Conservation (phyloP, 2,113 vertebrate genomes). For the Zosterops hypoxanthus region DNA sequence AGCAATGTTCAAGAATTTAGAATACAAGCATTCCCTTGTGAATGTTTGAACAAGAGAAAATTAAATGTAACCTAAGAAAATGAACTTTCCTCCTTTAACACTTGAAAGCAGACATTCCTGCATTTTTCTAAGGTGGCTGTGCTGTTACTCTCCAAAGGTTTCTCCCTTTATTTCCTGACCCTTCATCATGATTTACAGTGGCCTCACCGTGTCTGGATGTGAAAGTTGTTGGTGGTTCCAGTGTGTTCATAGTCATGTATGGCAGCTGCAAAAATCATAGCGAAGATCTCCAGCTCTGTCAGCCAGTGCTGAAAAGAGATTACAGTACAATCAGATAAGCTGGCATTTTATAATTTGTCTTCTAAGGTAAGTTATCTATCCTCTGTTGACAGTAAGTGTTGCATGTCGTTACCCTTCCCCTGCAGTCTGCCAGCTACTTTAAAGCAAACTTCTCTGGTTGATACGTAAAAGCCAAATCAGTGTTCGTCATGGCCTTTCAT, state of each 20-base stretch:
- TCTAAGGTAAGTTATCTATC: constrained; percentile 1
- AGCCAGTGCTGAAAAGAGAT: constrained; percentile 90
- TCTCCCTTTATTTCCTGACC: neutral
- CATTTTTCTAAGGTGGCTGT: neutral
- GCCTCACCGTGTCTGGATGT: constrained; percentile 92
- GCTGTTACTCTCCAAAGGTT: neutral
- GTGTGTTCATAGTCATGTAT: constrained; percentile 98
- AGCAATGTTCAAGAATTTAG: neutral
- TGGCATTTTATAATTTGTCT: constrained; percentile 12
- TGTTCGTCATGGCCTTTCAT: neutral
- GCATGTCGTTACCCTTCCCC: neutral
- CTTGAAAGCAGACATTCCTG: neutral
- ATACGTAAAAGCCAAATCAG: neutral
- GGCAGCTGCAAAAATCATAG: constrained; percentile 96
- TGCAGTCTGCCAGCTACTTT: neutral
- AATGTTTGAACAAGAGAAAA: neutral
- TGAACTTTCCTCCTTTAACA: neutral
- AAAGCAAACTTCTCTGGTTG: neutral
- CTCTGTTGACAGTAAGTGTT: neutral
- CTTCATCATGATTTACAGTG: neutral
- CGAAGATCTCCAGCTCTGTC: constrained; percentile 97
- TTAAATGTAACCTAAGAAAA: neutral
- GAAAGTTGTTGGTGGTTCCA: constrained; percentile 98
- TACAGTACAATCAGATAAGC: constrained; percentile 35
- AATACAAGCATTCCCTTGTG: neutral